Evolutionary conservation across 1,140 invertebrate species (phyloP).

Genomic region (Brachionus rubens): DNA sequence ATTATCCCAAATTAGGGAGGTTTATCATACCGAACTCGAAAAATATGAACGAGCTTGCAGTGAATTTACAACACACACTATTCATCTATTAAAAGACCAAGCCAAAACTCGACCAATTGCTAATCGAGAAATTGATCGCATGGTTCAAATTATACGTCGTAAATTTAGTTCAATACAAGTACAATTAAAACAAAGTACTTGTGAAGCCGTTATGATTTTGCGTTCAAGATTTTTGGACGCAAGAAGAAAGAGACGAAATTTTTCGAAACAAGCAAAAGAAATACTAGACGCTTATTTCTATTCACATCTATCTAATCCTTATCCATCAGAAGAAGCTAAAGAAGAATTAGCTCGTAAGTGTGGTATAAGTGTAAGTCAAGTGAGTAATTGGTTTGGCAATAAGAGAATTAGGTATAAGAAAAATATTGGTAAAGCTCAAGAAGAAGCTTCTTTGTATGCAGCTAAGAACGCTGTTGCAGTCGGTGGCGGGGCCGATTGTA

Average conservation of each 20-base stretch:
- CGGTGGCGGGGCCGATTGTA: background rate
- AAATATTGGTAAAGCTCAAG: constrained; percentile 99
- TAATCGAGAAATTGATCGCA: constrained; percentile 94
- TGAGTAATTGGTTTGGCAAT: constrained; percentile 91
- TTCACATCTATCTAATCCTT: constrained; percentile 97
- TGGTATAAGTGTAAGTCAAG: constrained; percentile 92
- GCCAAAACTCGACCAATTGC: constrained; percentile 91
- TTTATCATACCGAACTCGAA: constrained; percentile 97
- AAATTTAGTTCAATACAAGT: constrained; percentile 99
- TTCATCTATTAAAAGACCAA: constrained; percentile 94
- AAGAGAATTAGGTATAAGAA: constrained; percentile 99
- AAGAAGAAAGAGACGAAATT: constrained; percentile 94
- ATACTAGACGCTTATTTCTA: constrained; percentile 99
- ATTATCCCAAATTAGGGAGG: constrained; percentile 95
- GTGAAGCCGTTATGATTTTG: constrained; percentile 99
- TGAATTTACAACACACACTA: constrained; percentile 99
- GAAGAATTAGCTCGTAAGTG: constrained; percentile 99
- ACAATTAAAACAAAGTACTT: constrained; percentile 98
- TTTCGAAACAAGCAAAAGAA: constrained; percentile 99
- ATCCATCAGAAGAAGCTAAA: constrained; percentile 98
- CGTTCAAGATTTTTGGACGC: constrained; percentile 88
- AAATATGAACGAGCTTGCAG: constrained; percentile 99
- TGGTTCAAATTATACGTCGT: constrained; percentile 99
- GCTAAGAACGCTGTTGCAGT: constrained; percentile 76
- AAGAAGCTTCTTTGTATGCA: constrained; percentile 98